These are phyloP conservation scores for Dascyllus trimaculatus DNA, from an alignment of 2,113 vertebrate genomes.

Conservation along the genomic window DNA sequence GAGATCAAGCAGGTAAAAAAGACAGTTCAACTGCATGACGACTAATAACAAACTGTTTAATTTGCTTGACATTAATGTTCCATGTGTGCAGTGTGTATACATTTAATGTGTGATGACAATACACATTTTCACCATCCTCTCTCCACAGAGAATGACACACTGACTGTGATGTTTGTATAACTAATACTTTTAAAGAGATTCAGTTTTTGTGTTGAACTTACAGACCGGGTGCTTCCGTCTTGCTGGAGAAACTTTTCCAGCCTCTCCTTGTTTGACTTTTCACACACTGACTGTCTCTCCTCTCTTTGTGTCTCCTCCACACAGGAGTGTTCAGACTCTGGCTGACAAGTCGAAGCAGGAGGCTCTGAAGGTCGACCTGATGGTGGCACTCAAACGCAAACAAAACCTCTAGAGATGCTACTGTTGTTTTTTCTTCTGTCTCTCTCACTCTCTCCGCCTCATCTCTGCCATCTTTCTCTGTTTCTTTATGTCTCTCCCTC, in stretches of 20 bases:
- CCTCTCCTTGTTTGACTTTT: neutral
- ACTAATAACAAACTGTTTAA: slow-evolving; percentile 6
- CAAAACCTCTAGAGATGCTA: slow-evolving; percentile 89
- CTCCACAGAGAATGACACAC: slow-evolving; percentile 2
- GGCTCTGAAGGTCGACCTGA: slow-evolving; percentile 94
- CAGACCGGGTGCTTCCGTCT: slow-evolving; percentile 2
- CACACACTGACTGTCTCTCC: slow-evolving; percentile 36
- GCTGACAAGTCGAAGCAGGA: slow-evolving; percentile 97
- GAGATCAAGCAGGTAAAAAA: neutral
- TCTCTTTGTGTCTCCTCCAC: slow-evolving; percentile 34
- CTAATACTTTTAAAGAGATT: slow-evolving; percentile 6
- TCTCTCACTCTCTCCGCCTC: slow-evolving; percentile 39
- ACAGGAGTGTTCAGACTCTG: slow-evolving; percentile 95
- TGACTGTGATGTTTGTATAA: slow-evolving; percentile 4
- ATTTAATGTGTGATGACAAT: neutral
- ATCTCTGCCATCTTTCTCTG: slow-evolving; percentile 41
- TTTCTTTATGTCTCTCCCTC: slow-evolving; percentile 70
- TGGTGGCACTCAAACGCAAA: slow-evolving; percentile 97
- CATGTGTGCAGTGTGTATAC: slow-evolving; percentile 2
- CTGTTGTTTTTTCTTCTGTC: slow-evolving; percentile 32
- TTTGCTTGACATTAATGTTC: slow-evolving; percentile 19
- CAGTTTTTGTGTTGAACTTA: no score
- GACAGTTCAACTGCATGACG: slow-evolving; percentile 22
- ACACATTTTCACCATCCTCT: neutral
- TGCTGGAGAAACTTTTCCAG: neutral